These are phyloP conservation scores for Melinaea marsaeus DNA, from an alignment of 2,888 invertebrate genomes.

Conservation along the genomic window DNA sequence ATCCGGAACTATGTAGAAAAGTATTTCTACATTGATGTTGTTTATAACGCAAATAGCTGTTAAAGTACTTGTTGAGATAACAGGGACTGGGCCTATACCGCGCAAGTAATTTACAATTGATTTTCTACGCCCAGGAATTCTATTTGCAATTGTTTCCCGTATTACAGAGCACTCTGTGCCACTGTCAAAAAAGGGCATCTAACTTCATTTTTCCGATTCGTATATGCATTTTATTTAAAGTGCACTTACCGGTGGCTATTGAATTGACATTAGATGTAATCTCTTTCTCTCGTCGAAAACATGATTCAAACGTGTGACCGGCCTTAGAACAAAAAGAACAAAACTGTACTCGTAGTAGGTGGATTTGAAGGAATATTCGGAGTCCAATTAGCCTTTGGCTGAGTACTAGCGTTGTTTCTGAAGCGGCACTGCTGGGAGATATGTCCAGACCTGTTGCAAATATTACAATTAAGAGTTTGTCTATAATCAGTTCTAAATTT, in stretches of 20 bases:
- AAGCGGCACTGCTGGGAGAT: too few relatives aligned
- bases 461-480: too few relatives aligned
- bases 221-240: slow-evolving; percentile 20
- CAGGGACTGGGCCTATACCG: slow-evolving; percentile 13
- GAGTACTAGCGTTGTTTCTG: slow-evolving; percentile 1
- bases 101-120: slow-evolving; percentile 19
- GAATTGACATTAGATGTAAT: slow-evolving; percentile 33
- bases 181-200: slow-evolving; percentile 34
- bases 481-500: too few relatives aligned
- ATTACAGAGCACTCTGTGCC: slow-evolving; percentile 37
- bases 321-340: slow-evolving; percentile 31
- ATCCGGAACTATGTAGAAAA: too few relatives aligned
- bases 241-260: slow-evolving; percentile 23
- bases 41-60: too few relatives aligned
- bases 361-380: not conserved
- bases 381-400: not conserved
- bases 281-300: slow-evolving; percentile 31
- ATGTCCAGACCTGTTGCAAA: too few relatives aligned
- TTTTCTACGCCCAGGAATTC: slow-evolving; percentile 28
- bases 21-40: too few relatives aligned
- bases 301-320: slow-evolving; percentile 33
- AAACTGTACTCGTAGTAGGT: not conserved
- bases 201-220: slow-evolving; percentile 20
- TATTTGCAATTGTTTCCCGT: slow-evolving; percentile 30
- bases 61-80: slow-evolving; percentile 13